phyloP scores from a whole-genome alignment of 1,140 invertebrate genomes.

The Acromyrmex echinatior region DNA sequence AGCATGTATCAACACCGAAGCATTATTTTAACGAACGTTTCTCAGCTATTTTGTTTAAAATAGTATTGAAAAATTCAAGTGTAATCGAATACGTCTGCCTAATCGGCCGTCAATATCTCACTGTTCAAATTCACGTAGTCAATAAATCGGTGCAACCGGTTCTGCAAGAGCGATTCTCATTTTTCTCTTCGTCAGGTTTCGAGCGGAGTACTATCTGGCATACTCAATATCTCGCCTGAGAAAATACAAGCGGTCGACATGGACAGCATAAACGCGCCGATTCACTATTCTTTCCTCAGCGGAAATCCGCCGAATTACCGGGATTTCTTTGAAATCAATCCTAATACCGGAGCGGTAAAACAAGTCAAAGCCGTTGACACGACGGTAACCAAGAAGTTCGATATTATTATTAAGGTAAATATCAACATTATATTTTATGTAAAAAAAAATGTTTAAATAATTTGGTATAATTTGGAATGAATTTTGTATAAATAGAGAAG shows the following conservation, averaged over 20 bases:
- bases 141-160: slow-evolving; percentile 65
- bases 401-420: slow-evolving; percentile 91
- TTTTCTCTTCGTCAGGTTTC: slow-evolving; percentile 88
- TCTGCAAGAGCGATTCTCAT: slow-evolving; percentile 42
- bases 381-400: slow-evolving; percentile 90
- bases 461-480: not conserved
- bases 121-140: slow-evolving; percentile 34
- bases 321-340: slow-evolving; percentile 95
- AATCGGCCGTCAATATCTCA: slow-evolving; percentile 40
- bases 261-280: slow-evolving; percentile 94
- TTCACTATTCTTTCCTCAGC: slow-evolving; percentile 93
- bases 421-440: not conserved
- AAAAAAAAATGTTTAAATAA: slow-evolving; percentile 1
- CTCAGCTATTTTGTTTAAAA: not conserved
- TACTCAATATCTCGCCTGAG: slow-evolving; percentile 94
- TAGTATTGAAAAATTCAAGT: slow-evolving; percentile 3
- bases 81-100: not conserved
- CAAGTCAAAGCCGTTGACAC: slow-evolving; percentile 94
- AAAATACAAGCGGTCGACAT: slow-evolving; percentile 95
- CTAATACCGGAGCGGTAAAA: slow-evolving; percentile 92
- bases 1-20: not conserved
- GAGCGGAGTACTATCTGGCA: slow-evolving; percentile 92
- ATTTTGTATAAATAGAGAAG: not conserved
- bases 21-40: not conserved
- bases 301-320: slow-evolving; percentile 92